Evolutionary conservation across 2,113 vertebrate species (phyloP), one percentile per base, ranked within the genome.

Genomic region (Dipodomys spectabilis): DNA sequence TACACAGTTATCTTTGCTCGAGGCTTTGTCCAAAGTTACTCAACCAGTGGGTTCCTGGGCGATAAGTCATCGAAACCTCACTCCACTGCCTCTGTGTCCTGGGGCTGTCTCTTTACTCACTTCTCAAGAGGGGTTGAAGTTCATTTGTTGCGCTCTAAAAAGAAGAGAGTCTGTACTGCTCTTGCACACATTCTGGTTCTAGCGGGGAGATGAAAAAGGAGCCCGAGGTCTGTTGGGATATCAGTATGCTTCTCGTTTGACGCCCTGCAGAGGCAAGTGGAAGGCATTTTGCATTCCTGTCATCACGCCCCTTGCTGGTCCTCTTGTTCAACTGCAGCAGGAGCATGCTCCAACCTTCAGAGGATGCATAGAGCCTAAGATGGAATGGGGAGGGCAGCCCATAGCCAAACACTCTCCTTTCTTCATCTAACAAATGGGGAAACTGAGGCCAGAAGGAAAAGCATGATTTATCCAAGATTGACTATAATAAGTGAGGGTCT

Each of bases 21-120:
- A 82, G 97, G 97, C 97, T 97, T 95, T 97, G 93, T 97, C 94
- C 94, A 96, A 93, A 97, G 94, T 96, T 96, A 96, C 95, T 97
- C 90, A 96, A 71, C 92, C 92, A 95, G 94, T 94, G 85, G 94
- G 93, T 87, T 96, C 92, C 96, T 77, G 75, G 91, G 93, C 22
- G 84, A 96, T 97, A 96, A 97, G 96, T 97, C 96, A 97, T 75
- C 20, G 16, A 62, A 92, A 90, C 88, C 79, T 97, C 82, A 77
- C 91, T 96, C 82, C 62, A 86, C 94, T 88, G 74, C 94, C 89
- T 96, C 89, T 96, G 75, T 96, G 88, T 96, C 96, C 97, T 95
- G 96, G 95, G 95, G 97, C 95, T 92, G 86, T 86, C 94, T 96
- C 96, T 97, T 95, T 95, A 97, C 96, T 95, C 90, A 94, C 90